Percentiles rank a stretch among this genome's conserved stretches.
phyloP scores from a whole-genome alignment of 2,797 vertebrate genomes.

The Lagodon rhomboides region DNA sequence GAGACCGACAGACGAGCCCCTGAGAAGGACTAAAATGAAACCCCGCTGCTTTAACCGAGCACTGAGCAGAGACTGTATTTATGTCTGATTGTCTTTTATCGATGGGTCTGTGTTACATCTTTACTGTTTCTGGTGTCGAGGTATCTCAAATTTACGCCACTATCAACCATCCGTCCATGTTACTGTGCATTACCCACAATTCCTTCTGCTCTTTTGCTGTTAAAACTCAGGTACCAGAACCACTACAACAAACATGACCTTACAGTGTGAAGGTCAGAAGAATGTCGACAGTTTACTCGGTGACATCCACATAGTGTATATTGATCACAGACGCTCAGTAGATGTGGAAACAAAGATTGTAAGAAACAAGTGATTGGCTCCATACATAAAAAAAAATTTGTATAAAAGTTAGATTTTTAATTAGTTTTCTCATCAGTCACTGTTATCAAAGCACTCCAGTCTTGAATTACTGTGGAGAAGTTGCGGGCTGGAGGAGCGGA shows the following conservation, averaged over 20 bases:
- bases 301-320: constrained; percentile 36
- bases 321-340: constrained; percentile 20
- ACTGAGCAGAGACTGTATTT: constrained; percentile 65
- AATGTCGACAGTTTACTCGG: constrained; percentile 38
- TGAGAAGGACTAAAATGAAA: constrained; percentile 55
- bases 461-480: not conserved
- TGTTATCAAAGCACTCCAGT: constrained; percentile 11
- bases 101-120: constrained; percentile 51
- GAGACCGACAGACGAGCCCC: constrained; percentile 39
- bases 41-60: constrained; percentile 54
- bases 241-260: constrained; percentile 59
- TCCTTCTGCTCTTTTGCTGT: constrained; percentile 70
- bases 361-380: constrained; percentile 5
- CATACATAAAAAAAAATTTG: constrained; percentile 14
- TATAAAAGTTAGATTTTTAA: not conserved
- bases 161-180: constrained; percentile 59
- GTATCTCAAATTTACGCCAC: constrained; percentile 32
- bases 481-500: not conserved
- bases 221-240: constrained; percentile 81
- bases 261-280: constrained; percentile 27
- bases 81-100: constrained; percentile 67
- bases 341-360: constrained; percentile 38
- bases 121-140: constrained; percentile 39
- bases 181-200: constrained; percentile 55
- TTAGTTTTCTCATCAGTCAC: not conserved